phyloP scores from a whole-genome alignment of 2,113 vertebrate genomes.

The Sinocyclocheilus anophthalmus region DNA sequence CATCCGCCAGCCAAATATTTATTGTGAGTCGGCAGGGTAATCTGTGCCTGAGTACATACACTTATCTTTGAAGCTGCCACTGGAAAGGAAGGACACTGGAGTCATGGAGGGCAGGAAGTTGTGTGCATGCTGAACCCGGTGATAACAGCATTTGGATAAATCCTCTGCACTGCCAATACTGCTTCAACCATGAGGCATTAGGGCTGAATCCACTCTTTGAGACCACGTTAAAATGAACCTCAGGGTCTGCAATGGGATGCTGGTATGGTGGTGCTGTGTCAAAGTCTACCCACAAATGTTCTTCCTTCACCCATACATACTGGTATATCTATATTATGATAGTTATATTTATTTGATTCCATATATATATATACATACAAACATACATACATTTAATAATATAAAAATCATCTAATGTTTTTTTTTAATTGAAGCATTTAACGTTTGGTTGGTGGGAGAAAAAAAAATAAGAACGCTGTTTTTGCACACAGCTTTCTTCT shows the following conservation, averaged over 20 bases:
- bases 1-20: conserved; percentile 79
- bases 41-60: conserved; percentile 62
- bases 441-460: too few relatives aligned
- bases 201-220: conserved; percentile 11
- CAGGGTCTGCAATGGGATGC: neutral
- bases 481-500: neutral
- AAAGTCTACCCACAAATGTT: neutral
- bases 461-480: too few relatives aligned
- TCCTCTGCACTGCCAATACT: conserved; percentile 8
- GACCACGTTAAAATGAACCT: conserved; percentile 7
- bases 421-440: too few relatives aligned
- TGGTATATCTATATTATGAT: too few relatives aligned
- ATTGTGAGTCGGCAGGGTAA: conserved; percentile 68
- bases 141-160: conserved; percentile 48
- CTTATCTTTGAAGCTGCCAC: conserved; percentile 55
- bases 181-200: conserved; percentile 46
- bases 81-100: conserved; percentile 48
- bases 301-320: neutral
- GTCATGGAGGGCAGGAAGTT: conserved; percentile 38
- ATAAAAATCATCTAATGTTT: too few relatives aligned
- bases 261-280: conserved; percentile 7
- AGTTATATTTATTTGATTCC: too few relatives aligned
- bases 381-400: too few relatives aligned
- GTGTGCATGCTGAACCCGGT: conserved; percentile 36
- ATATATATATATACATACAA: too few relatives aligned